These are phyloP conservation scores for Tipula lateralis DNA, from an alignment of 2,888 invertebrate genomes.

Conservation along the genomic window DNA sequence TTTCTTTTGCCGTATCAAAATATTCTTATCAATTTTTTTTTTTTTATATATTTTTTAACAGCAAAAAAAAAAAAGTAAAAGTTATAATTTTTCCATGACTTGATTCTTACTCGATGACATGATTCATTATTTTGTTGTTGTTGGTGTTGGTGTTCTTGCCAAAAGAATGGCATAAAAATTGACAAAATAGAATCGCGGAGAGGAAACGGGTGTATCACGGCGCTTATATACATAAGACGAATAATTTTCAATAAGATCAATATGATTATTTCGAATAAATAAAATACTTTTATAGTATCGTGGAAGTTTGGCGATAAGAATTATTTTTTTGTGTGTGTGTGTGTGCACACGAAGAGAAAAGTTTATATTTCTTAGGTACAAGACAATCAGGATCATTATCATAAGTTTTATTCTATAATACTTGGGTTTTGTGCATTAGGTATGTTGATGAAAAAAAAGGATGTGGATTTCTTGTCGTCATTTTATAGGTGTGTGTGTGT, in stretches of 20 bases:
- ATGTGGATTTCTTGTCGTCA: not conserved
- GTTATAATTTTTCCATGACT: slow-evolving; percentile 5
- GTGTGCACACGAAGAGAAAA: not conserved
- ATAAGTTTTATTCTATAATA: not conserved
- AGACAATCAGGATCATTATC: slow-evolving; percentile 19
- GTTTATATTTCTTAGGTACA: not conserved
- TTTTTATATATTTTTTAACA: not conserved
- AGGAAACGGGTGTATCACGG: not conserved
- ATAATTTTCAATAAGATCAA: slow-evolving; percentile 3
- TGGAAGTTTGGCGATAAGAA: not conserved
- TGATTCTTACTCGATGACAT: not conserved
- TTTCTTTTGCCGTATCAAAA: not conserved
- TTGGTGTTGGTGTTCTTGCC: not conserved
- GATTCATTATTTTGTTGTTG: not conserved
- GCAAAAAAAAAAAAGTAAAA: not conserved
- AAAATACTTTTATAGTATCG: not conserved
- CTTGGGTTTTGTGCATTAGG: not conserved
- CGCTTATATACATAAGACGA: not conserved
- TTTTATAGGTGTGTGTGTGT: not conserved
- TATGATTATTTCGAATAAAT: slow-evolving; percentile 11
- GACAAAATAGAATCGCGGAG: not conserved
- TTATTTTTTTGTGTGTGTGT: not conserved
- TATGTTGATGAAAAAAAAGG: not conserved
- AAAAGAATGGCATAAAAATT: not conserved
- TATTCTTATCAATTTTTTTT: not conserved